Evolutionary conservation across 2,888 invertebrate genomes (phyloP).

Genomic region (Pristionchus maxplancki): DNA sequence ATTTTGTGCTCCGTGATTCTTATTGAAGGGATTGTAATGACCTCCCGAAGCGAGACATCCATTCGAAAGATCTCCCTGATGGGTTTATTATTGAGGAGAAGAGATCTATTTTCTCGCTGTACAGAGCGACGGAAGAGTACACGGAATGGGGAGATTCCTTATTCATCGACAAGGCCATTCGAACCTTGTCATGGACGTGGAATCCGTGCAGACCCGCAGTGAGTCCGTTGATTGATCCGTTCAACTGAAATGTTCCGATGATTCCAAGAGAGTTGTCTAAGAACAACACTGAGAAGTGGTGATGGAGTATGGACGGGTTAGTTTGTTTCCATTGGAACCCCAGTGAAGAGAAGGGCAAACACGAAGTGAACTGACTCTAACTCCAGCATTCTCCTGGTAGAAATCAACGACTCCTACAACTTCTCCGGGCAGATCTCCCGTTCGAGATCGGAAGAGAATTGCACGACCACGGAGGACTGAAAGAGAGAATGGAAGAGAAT

Average conservation of each 20-base stretch:
- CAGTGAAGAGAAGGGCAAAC: not conserved
- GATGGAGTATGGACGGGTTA: not conserved
- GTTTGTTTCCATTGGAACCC: not conserved
- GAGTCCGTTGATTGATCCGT: slow-evolving; percentile 68
- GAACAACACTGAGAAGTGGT: not conserved
- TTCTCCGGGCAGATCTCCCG: slow-evolving; percentile 59
- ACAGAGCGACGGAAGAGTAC: not conserved
- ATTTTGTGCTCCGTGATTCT: slow-evolving; percentile 77
- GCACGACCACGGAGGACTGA: slow-evolving; percentile 61
- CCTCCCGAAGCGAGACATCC: slow-evolving; percentile 76
- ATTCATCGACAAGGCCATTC: not conserved
- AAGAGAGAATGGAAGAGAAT: not conserved
- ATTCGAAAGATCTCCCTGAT: slow-evolving; percentile 68
- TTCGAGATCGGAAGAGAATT: slow-evolving; percentile 63
- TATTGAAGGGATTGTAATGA: slow-evolving; percentile 78
- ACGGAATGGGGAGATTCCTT: not conserved
- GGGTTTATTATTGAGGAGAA: not conserved
- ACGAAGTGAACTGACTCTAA: not conserved
- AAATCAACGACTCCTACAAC: slow-evolving; percentile 66
- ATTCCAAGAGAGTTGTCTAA: not conserved
- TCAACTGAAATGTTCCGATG: slow-evolving; percentile 72
- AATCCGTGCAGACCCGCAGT: slow-evolving; percentile 74
- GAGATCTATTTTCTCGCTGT: not conserved
- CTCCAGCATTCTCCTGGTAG: slow-evolving; percentile 54
- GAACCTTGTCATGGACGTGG: slow-evolving; percentile 72